Base-by-base conservation (phyloP, 1,140 invertebrate species). In the Ostrea edulis region DNA sequence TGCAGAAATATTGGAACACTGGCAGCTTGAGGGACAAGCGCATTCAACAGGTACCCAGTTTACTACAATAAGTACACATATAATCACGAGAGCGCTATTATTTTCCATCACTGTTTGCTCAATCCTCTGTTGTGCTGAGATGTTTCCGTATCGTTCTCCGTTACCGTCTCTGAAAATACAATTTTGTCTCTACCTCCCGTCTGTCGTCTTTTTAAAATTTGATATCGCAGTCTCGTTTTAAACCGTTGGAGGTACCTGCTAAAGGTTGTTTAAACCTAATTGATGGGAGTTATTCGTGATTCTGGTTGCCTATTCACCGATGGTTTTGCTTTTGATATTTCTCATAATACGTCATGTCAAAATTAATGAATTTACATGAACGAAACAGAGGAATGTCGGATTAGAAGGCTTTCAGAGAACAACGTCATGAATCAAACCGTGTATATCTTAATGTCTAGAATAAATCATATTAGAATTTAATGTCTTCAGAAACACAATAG, bases 291-390 rank as follows among this genome's bases (percentile, higher is more conserved):
- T 77, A 77, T 9, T 29, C 12, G 8, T 25, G 11, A 35, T 77
- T 77, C 68, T 77, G 68, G 29, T 77, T 29, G 25, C 22, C 68
- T 25, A 77, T 77, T 77, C 14, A 77, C 68, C 68, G 35, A 29
- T 35, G 68, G 25, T 35, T 77, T 77, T 77, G 68, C 68, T 77
- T 77, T 77, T 77, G 68, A 77, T 77, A 77, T 77, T 77, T 44
- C 68, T 77, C 68, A 44, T 77, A 77, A 77, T 77, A 77, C 68
- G 68, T 77, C 68, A 77, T 77, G 68, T 77, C 68, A 77, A 77
- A 77, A 77, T 77, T 77, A 77, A 77, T 77, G 68, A 77, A 77
- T 77, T 29, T 77, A 77, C 68, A 77, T 77, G 9, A 29, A 77
- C 68, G 68, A 77, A 35, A 77, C 68, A 77, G 68, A 77, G 68